Evolutionary conservation across 2,113 vertebrate genomes (phyloP), one percentile per base, ranked within the genome.

Genomic region (Trinectes maculatus): DNA sequence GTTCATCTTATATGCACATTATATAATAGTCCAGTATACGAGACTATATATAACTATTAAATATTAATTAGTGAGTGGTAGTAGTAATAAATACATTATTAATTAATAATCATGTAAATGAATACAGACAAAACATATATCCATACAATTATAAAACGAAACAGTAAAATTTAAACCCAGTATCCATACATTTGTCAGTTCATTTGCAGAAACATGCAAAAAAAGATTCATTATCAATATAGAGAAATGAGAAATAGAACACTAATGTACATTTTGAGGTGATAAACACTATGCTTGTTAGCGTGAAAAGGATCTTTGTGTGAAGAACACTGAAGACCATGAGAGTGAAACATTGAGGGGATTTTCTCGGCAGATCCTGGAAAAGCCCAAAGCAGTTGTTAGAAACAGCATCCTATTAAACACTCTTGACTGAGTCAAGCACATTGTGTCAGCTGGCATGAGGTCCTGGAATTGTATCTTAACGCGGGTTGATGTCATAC

Each of bases 221-320:
- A n/a, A n/a, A n/a, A 6, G 19, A 44, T 56, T 21, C 1, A 52
- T 58, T 19, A 24, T n/a, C 28, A 26, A 15, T 46, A 16, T n/a
- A 19, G 15, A 51, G 40, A 40, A 33, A 40, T n/a, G 0, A 29
- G 22, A 11, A n/a, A 36, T 16, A 37, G 22, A 21, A 60, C 24
- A 26, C 12, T 15, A 22, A 33, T 1, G 24, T 19, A 4, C 21
- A 52, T 70, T 22, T 42, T 7, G n/a, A 29, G 15, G 18, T 43
- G 24, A 37, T 42, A 13, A n/a, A 25, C n/a, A 9, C 1, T 1
- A 25, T 1, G 1, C 8, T 18, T 37, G 10, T 42, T 0, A 24
- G 13, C 43, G 25, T 69, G 15, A 70, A 58, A 67, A 39, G 42
- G 29, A 44, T 60, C 21, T 64, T 77, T 68, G 63, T 65, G 54